Conservation (phyloP, 2,888 invertebrate genomes). For the Adelognathus sp. region DNA sequence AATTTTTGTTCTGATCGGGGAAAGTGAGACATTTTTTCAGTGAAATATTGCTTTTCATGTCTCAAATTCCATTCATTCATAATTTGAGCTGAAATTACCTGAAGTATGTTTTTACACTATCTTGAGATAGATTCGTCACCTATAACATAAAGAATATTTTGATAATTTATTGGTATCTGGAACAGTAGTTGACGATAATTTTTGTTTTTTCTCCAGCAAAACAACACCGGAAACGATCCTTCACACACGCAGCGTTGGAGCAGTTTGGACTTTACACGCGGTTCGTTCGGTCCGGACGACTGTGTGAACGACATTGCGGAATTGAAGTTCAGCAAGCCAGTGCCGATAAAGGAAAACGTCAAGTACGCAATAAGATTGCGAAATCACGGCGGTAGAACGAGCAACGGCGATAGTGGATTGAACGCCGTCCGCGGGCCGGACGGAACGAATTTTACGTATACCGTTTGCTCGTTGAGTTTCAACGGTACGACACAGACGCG, state of each 20-base stretch:
- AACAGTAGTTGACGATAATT: not conserved
- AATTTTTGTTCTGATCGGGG: too few species aligned
- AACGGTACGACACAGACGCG: conserved; percentile 95
- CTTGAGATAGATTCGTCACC: too few species aligned
- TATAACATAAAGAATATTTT: too few species aligned
- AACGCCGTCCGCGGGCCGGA: conserved; percentile 95
- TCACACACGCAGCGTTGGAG: conserved; percentile 92
- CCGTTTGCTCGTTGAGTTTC: conserved; percentile 95
- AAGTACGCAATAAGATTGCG: conserved; percentile 94
- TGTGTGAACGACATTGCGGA: conserved; percentile 94
- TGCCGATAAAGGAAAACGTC: conserved; percentile 93
- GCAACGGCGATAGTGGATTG: conserved; percentile 96
- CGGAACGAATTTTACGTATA: conserved; percentile 94
- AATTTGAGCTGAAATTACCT: too few species aligned
- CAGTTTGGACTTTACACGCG: conserved; percentile 91
- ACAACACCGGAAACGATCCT: conserved; percentile 83
- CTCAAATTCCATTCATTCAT: too few species aligned
- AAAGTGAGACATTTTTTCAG: too few species aligned
- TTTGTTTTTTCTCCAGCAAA: too few species aligned
- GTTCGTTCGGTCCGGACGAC: conserved; percentile 92
- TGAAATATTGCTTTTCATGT: too few species aligned
- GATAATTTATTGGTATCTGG: too few species aligned
- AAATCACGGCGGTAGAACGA: conserved; percentile 95
- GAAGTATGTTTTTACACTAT: too few species aligned
- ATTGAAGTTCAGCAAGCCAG: conserved; percentile 94